Evolutionary conservation across 2,113 vertebrate genomes (phyloP).

Genomic region (Colistium nudipinnis): DNA sequence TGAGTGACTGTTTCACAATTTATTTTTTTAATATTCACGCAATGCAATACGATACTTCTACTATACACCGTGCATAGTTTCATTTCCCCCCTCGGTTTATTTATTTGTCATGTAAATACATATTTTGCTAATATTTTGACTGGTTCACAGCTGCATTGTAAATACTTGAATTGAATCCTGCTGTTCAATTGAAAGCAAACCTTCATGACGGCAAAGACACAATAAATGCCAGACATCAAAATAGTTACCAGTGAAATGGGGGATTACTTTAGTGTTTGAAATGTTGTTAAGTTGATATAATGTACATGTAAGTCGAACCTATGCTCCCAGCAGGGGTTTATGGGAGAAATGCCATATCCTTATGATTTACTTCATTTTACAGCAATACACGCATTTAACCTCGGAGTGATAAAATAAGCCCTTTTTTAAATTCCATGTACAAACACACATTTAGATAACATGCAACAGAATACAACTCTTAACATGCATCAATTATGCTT

Average conservation of each 20-base stretch:
- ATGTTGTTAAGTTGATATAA: constrained; percentile 36
- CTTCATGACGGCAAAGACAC: constrained; percentile 45
- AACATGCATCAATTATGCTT: constrained; percentile 66
- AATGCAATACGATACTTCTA: constrained; percentile 71
- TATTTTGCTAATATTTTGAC: constrained; percentile 65
- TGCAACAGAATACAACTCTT: constrained; percentile 31
- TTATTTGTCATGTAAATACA: constrained; percentile 80
- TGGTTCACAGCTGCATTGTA: constrained; percentile 60
- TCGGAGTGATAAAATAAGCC: constrained; percentile 36
- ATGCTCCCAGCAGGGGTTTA: constrained; percentile 59
- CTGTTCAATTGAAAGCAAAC: constrained; percentile 40
- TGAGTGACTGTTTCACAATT: constrained; percentile 53
- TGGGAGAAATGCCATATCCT: constrained; percentile 74
- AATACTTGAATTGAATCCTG: constrained; percentile 62
- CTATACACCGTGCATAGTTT: constrained; percentile 72
- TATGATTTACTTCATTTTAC: constrained; percentile 64
- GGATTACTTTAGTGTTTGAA: constrained; percentile 37
- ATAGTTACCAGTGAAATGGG: constrained; percentile 29
- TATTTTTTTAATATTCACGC: constrained; percentile 74
- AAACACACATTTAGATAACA: constrained; percentile 55
- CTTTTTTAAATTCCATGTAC: constrained; percentile 68
- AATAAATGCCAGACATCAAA: constrained; percentile 31
- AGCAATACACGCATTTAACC: constrained; percentile 67
- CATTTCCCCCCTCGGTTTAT: constrained; percentile 63
- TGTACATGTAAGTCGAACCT: constrained; percentile 53